Conservation (phyloP, 2,888 invertebrate genomes). For the Cheilosia impressa region DNA sequence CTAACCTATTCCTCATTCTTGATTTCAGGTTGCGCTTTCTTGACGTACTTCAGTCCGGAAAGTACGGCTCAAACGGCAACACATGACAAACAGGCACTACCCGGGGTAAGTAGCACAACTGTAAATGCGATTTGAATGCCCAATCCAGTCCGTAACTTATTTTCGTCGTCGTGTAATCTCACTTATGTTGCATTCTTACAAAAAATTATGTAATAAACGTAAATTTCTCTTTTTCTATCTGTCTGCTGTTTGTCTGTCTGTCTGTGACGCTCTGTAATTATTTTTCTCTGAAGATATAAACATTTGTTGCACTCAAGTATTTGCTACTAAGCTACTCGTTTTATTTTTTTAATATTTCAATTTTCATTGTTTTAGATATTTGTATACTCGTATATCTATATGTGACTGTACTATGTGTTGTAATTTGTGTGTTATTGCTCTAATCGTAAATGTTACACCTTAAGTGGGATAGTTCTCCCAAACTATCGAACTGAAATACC, state of each 20-base stretch:
- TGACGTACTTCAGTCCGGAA: slow-evolving; percentile 98
- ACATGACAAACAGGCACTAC: slow-evolving; percentile 99
- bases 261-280: too few relatives aligned
- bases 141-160: slow-evolving; percentile 43
- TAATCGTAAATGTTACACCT: slow-evolving; percentile 30
- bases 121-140: slow-evolving; percentile 11
- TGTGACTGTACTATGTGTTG: slow-evolving; percentile 52
- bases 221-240: slow-evolving; percentile 52
- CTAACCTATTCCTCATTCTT: slow-evolving; percentile 28
- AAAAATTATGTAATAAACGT: slow-evolving; percentile 33
- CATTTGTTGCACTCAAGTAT: neutral
- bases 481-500: slow-evolving; percentile 5
- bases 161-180: slow-evolving; percentile 60
- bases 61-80: slow-evolving; percentile 88
- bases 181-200: slow-evolving; percentile 62
- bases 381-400: slow-evolving; percentile 30
- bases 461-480: slow-evolving; percentile 31
- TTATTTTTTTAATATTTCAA: neutral
- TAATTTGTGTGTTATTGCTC: slow-evolving; percentile 32
- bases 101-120: slow-evolving; percentile 92
- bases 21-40: slow-evolving; percentile 96
- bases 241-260: slow-evolving; percentile 5
- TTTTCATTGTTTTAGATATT: slow-evolving; percentile 32
- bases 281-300: too few relatives aligned
- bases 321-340: too few relatives aligned